Percentiles rank a stretch among this genome's conserved stretches.
These are phyloP conservation scores for chimpanzee (Pan troglodytes) DNA, from an alignment of 2,113 vertebrate genomes.

Conservation along the genomic window NHGRI_mPanTro3-v2.1_pri NC_086015.1:154181001-154181500, in stretches of 20 bases:
- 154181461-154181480: conserved; percentile 71
- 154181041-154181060: not conserved
- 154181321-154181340: conserved; percentile 27
- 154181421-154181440: conserved; percentile 65
- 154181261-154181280: not conserved
- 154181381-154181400: conserved; percentile 45
- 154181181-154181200: not conserved
- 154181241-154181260: not conserved
- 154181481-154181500: conserved; percentile 52
- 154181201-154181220: not conserved
- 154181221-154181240: not conserved
- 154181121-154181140: not conserved
- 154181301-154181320: conserved; percentile 25
- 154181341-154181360: conserved; percentile 49
- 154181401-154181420: conserved; percentile 70
- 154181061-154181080: not conserved
- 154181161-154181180: not conserved
- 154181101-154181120: not conserved
- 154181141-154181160: not conserved
- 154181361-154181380: conserved; percentile 57
- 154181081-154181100: not conserved
- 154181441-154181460: conserved; percentile 65
- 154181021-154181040: not conserved
- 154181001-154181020: not conserved
- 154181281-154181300: not conserved